These are phyloP conservation scores for Chlamydotis undulata DNA, from an alignment of 2,113 vertebrate species.

Conservation along the genomic window DNA sequence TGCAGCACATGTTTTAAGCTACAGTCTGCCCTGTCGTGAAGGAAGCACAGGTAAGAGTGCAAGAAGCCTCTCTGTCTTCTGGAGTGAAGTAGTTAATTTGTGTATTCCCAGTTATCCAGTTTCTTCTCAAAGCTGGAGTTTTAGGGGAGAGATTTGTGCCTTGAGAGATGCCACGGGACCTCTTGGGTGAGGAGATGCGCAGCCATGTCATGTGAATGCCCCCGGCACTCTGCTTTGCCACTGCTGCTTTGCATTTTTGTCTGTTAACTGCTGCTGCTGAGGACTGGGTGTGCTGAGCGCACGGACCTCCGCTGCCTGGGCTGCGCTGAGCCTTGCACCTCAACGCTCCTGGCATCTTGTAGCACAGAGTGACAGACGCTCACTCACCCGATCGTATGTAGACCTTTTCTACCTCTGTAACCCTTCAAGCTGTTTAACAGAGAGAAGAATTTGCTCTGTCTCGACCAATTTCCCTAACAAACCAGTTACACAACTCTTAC, in stretches of 20 bases:
- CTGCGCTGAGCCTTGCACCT: neutral
- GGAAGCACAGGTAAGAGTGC: neutral
- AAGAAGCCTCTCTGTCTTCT: neutral
- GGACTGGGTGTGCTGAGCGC: neutral
- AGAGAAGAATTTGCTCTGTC: neutral
- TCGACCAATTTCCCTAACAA: neutral
- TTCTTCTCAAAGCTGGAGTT: neutral
- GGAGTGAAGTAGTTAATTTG: neutral
- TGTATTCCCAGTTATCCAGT: neutral
- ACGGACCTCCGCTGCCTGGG: too few species aligned
- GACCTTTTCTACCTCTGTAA: neutral
- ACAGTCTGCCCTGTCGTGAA: neutral
- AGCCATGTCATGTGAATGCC: neutral
- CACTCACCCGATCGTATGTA: rapidly evolving
- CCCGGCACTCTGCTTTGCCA: neutral
- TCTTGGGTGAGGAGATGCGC: rapidly evolving
- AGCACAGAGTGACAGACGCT: neutral
- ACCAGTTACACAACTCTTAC: neutral
- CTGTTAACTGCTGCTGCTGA: neutral
- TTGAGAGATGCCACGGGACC: neutral
- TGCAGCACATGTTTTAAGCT: neutral
- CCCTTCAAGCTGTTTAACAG: neutral
- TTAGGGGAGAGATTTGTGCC: neutral
- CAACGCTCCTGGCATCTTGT: neutral
- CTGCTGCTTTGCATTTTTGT: neutral